phyloP scores from a whole-genome alignment of 2,113 vertebrate species.

The Apodemus sylvaticus region DNA sequence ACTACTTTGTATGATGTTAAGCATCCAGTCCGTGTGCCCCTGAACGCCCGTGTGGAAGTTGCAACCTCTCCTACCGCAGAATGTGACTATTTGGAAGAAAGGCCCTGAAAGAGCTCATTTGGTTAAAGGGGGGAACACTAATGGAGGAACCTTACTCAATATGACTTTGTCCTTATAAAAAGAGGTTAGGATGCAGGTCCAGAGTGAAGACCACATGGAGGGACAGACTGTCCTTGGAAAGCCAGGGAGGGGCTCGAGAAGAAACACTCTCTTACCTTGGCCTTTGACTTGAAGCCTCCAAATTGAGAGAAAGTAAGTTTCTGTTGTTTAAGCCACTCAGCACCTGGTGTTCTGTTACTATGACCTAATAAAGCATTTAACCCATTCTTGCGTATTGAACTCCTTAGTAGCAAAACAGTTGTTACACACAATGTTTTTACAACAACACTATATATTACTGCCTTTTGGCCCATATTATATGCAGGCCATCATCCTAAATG shows the following conservation, averaged over 20 bases:
- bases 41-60: neutral
- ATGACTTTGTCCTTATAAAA: neutral
- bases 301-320: constrained; percentile 10
- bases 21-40: neutral
- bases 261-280: neutral
- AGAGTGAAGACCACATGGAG: neutral
- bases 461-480: neutral
- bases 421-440: neutral
- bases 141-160: neutral
- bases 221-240: neutral
- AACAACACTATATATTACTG: neutral
- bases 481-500: neutral
- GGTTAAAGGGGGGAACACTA: neutral
- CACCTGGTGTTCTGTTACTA: neutral
- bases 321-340: neutral
- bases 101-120: neutral
- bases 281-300: neutral
- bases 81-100: neutral
- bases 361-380: neutral
- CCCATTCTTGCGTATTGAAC: neutral
- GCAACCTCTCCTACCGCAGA: neutral
- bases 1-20: neutral
- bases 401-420: neutral
- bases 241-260: neutral
- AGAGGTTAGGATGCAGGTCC: neutral